These are phyloP conservation scores for Drosophila elegans DNA, from an alignment of 1,140 invertebrate genomes.

Conservation along the genomic window DNA sequence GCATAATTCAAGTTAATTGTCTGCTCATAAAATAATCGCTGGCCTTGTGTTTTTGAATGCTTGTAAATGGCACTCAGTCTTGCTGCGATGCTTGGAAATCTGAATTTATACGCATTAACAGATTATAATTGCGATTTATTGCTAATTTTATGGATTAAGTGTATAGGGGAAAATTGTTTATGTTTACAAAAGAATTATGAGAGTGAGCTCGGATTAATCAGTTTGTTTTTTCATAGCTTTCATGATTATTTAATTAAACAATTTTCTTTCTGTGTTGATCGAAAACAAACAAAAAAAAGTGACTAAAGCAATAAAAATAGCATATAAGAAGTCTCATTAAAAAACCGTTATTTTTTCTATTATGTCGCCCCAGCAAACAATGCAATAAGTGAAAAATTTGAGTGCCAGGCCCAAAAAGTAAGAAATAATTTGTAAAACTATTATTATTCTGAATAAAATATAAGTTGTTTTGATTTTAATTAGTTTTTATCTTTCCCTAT, in stretches of 20 bases:
- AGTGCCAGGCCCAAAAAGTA: no score
- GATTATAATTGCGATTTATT: conserved; percentile 38
- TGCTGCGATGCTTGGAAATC: conserved; percentile 1
- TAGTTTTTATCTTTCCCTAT: no score
- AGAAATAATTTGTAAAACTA: no score
- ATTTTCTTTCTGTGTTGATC: no score
- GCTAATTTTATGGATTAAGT: conserved; percentile 20
- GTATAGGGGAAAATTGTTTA: neutral
- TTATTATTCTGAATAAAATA: no score
- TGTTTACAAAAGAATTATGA: neutral
- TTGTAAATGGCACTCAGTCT: conserved; percentile 24
- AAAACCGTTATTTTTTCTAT: no score
- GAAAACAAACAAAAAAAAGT: no score
- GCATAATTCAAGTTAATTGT: conserved; percentile 70
- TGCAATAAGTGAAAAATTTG: no score
- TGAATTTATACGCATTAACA: conserved; percentile 16
- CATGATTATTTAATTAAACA: neutral
- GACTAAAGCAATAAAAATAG: no score
- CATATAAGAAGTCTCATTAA: no score
- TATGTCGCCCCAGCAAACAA: no score
- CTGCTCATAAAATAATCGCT: conserved; percentile 42
- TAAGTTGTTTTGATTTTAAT: no score
- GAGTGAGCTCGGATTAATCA: neutral
- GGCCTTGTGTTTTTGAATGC: conserved; percentile 47
- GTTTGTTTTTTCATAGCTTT: neutral